Evolutionary conservation across 2,888 invertebrate genomes (phyloP), one percentile per base, ranked within the genome.

Genomic region (Apomyelois bistriatella): DNA sequence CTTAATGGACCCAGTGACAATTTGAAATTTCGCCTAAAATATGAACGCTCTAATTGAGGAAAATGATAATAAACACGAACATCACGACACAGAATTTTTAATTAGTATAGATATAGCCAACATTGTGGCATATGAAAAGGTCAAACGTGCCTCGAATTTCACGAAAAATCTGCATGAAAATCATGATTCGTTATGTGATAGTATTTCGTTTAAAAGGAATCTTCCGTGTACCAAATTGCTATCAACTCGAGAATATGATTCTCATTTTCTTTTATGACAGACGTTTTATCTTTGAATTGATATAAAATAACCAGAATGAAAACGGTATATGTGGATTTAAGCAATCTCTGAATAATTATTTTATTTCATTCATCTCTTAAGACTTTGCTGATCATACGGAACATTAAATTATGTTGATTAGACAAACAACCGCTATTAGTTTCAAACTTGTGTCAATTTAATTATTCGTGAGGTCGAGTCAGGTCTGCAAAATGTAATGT

Each of bases 401-500:
- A 3, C 22, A 22, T n/a, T n/a, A n/a, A n/a, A 16, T 28, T 32
- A 32, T 2, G 2, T 10, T 32, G 2, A 9, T 32, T 3, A 7
- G 7, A 32, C 0, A 15, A 7, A 12, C 9, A 35, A n/a, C 13
- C 52, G 52, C 52, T 37, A 6, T 13, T 43, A 36, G 10, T 15
- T 52, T 37, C 9, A 43, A 12, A 43, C 43, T 43, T 43, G 22
- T 8, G 10, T 10, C 15, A 10, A 13, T 8, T 3, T 15, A 43
- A 43, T 36, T 28, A 28, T 46, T 12, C 35, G 12, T 37, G 35
- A 52, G 43, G 36, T 52, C 43, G 36, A 36, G 37, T 43, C 42
- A 35, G 17, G 42, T 13, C 37, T 13, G 43, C 43, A 22, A 40
- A 51, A 42, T 43, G 43, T 58, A 61, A 61, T 60, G 58, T 63